Percentiles rank a stretch among this genome's conserved stretches.
Conservation (phyloP, 2,797 vertebrate genomes). For the Phrynocephalus guinanensis region DNA sequence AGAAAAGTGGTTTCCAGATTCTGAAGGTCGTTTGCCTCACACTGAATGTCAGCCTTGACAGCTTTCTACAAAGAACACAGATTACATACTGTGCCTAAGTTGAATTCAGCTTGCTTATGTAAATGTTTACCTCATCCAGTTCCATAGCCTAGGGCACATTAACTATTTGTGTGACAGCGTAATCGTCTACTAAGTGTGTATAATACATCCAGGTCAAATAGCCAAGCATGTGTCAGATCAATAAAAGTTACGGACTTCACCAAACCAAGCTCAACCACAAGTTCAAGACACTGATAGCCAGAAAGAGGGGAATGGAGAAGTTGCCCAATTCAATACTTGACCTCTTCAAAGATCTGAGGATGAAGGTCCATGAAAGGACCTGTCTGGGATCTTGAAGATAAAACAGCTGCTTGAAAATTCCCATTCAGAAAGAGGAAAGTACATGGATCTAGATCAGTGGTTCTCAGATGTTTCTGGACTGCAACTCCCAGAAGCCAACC, state of each 20-base stretch:
- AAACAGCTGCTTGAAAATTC: neutral
- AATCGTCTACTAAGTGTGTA: neutral
- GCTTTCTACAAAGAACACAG: neutral
- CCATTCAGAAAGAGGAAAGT: neutral
- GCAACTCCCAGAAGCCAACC: too few species aligned
- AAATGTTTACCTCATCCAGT: neutral
- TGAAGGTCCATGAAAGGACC: neutral
- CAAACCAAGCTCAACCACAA: neutral
- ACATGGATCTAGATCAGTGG: too few species aligned
- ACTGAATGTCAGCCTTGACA: neutral
- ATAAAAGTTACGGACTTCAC: neutral
- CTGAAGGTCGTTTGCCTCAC: neutral
- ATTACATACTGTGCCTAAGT: neutral
- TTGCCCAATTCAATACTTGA: neutral
- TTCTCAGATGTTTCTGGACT: too few species aligned
- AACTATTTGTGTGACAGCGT: neutral
- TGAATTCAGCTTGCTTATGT: neutral
- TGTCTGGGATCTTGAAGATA: neutral
- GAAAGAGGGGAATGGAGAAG: neutral
- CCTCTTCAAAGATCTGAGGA: neutral
- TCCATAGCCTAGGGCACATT: neutral
- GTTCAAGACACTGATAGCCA: neutral
- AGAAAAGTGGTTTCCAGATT: neutral
- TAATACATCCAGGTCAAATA: too few species aligned
- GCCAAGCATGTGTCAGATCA: neutral